Evolutionary conservation across 1,140 invertebrate genomes (phyloP).

Genomic region (Solenopsis fugax): DNA sequence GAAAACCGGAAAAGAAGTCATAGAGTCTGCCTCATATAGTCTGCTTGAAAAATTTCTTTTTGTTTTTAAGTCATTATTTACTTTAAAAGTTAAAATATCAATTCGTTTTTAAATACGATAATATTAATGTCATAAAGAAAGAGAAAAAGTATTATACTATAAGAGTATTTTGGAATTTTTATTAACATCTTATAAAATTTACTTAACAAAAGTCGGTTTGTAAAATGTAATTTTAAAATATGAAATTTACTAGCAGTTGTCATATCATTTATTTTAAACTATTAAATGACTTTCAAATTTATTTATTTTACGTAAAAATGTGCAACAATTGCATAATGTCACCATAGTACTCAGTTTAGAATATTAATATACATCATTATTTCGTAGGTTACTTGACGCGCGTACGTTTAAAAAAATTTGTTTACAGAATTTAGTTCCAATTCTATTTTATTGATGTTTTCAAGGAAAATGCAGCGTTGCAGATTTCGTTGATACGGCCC

Average conservation of each 20-base stretch:
- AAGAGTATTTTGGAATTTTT: constrained; percentile 7
- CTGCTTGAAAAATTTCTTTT: background rate
- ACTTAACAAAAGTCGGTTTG: background rate
- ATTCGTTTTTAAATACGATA: background rate
- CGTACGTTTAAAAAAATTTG: background rate
- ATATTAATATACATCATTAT: background rate
- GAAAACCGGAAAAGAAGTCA: constrained; percentile 13
- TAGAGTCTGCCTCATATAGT: background rate
- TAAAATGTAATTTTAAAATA: background rate
- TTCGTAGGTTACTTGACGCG: background rate
- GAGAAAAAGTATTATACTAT: background rate
- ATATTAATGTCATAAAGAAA: background rate
- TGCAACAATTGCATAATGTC: background rate
- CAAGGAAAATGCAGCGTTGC: constrained; percentile 9
- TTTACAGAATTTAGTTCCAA: background rate
- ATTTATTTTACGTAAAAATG: background rate
- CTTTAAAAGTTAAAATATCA: background rate
- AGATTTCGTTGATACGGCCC: constrained; percentile 31
- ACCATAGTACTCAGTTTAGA: background rate
- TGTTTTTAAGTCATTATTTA: constrained; percentile 4
- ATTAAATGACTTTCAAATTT: background rate
- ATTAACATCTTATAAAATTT: background rate
- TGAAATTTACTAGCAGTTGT: background rate
- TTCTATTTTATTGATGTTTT: background rate
- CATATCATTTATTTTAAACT: background rate